These are phyloP conservation scores for Sparidentex hasta DNA, from an alignment of 2,797 vertebrate species.

Conservation along the genomic window DNA sequence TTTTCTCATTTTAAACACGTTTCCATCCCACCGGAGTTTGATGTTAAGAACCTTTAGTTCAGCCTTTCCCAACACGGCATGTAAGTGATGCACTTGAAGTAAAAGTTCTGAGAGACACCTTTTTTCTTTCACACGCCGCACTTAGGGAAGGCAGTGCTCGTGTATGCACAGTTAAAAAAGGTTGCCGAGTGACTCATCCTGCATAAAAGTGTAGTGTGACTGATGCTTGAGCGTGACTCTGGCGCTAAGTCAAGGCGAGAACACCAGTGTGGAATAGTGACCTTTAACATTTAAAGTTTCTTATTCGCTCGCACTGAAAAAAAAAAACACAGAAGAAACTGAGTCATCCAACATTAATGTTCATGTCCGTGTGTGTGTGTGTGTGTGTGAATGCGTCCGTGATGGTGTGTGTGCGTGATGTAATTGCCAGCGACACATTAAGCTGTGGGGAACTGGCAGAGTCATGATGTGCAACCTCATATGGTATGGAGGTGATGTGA, in stretches of 20 bases:
- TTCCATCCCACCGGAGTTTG: neutral
- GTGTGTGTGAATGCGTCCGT: constrained; percentile 12
- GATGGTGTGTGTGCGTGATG: constrained; percentile 49
- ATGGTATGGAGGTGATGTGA: constrained; percentile 75
- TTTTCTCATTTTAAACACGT: neutral
- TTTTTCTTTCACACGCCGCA: constrained; percentile 4
- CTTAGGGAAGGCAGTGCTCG: constrained; percentile 5
- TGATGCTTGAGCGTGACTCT: constrained; percentile 38
- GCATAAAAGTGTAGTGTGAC: constrained; percentile 38
- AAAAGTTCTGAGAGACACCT: constrained; percentile 22
- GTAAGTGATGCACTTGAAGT: constrained; percentile 5
- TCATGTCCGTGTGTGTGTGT: constrained; percentile 12
- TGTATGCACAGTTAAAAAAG: constrained; percentile 30
- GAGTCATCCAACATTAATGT: constrained; percentile 36
- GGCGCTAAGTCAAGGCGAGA: constrained; percentile 29
- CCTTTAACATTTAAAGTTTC: constrained; percentile 63
- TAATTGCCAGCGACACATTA: constrained; percentile 73
- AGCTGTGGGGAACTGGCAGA: constrained; percentile 76
- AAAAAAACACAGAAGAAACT: constrained; percentile 34
- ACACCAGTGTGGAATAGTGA: constrained; percentile 49
- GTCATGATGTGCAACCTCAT: constrained; percentile 75
- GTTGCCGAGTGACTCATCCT: constrained; percentile 35
- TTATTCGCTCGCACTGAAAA: constrained; percentile 44
- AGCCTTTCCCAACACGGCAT: neutral
- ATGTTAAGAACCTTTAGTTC: neutral